Evolutionary conservation across 2,797 vertebrate species (phyloP).

Genomic region (Miopithecus talapoin): DNA sequence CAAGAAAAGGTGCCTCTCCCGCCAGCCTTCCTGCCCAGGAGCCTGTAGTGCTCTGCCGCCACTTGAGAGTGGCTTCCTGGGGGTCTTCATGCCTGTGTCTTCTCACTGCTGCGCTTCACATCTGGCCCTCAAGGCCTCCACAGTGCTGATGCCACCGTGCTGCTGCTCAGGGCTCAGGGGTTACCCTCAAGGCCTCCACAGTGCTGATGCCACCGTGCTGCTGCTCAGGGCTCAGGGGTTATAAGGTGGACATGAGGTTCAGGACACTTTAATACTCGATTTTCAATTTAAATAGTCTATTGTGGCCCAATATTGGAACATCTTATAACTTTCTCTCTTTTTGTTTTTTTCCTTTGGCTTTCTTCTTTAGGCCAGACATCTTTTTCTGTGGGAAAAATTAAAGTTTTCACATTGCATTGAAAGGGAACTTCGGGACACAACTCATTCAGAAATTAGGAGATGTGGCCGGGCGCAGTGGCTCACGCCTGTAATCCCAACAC

Average conservation of each 20-base stretch:
- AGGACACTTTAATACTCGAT: not conserved
- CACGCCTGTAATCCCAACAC: not conserved
- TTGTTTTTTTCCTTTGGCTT: not conserved
- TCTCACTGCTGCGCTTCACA: not conserved
- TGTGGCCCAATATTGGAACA: not conserved
- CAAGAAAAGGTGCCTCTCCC: not conserved
- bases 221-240: accelerated
- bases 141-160: not conserved
- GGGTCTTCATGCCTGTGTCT: not conserved
- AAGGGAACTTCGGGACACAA: not conserved
- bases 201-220: not conserved
- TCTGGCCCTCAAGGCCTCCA: not conserved
- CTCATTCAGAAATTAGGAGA: not conserved
- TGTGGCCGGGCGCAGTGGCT: not conserved
- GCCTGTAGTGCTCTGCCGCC: not conserved
- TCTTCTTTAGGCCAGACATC: not conserved
- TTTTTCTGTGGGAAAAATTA: not conserved
- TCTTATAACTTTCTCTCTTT: not conserved
- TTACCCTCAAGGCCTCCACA: no score
- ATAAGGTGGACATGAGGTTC: not conserved
- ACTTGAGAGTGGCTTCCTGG: not conserved
- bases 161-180: accelerated
- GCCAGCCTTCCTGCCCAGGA: not conserved
- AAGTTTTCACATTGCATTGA: not conserved
- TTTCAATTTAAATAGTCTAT: not conserved